Conservation (phyloP, 2,888 invertebrate genomes). For the Scaptomyza polygonia region DNA sequence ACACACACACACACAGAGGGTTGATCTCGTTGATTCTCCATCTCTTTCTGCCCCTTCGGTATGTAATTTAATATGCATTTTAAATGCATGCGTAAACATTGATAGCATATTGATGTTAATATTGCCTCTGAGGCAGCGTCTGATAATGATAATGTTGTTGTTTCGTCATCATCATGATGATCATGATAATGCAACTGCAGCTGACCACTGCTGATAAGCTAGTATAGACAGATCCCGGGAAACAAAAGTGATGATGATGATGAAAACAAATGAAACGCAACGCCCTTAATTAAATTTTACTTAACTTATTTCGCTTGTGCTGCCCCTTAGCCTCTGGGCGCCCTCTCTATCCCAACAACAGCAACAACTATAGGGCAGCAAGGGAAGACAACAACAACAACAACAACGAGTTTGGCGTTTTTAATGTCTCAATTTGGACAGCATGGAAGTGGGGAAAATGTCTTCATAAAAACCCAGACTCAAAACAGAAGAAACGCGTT, state of each 20-base stretch:
- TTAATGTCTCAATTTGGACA: constrained; percentile 81
- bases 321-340: constrained; percentile 12
- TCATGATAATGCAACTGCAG: constrained; percentile 62
- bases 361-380: too few species aligned
- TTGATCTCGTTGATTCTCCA: constrained; percentile 8
- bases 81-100: constrained; percentile 77
- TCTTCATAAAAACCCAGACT: constrained; percentile 71
- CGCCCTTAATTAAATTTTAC: constrained; percentile 75
- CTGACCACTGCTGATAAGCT: constrained; percentile 68
- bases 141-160: constrained; percentile 12
- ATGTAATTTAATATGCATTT: constrained; percentile 70
- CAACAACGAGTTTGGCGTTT: constrained; percentile 56
- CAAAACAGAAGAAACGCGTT: constrained; percentile 61
- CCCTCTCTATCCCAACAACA: too few species aligned
- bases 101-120: constrained; percentile 72
- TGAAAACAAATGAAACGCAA: constrained; percentile 73
- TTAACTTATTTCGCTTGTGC: constrained; percentile 21
- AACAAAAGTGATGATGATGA: constrained; percentile 45
- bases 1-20: constrained; percentile 16
- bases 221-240: constrained; percentile 12
- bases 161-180: constrained; percentile 32
- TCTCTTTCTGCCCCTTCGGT: not conserved
- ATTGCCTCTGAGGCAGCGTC: constrained; percentile 8
- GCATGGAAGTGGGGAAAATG: constrained; percentile 61
- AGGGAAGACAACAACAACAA: constrained; percentile 1